Base-by-base conservation (phyloP, 2,888 invertebrate species). In the Xanthorhoe spadicearia region DNA sequence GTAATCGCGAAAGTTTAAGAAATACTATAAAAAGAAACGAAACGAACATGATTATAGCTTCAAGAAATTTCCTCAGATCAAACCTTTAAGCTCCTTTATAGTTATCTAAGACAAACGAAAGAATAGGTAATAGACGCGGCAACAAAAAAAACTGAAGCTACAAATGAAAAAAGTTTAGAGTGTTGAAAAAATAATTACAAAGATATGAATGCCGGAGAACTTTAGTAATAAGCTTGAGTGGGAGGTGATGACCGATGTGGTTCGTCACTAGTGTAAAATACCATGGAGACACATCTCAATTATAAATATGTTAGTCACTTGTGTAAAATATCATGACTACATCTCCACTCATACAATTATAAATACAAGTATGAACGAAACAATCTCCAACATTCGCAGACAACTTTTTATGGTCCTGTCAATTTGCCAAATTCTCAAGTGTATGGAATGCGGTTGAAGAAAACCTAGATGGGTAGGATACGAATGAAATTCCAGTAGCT, bases 351-450 rank as follows among this genome's bases (percentile, higher is more conserved):
- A 67, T 43, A 49, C 35, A 59, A 67, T 54, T 62, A 63, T 62
- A 54, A 58, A 62, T 63, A 62, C 43, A 51, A 43, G 50, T 23
- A 53, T 62, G 55, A 60, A 59, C 10, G 38, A 35, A 49, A 63
- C 46, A 55, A 46, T 59, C 19, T 23, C 51, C 51, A 62, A 46
- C 61, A 63, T 63, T 64, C 64, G 58, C 61, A 68, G 68, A 68
- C 68, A 64, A 50, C 53, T 68, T 68, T 68, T 68, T 64, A 68
- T 68, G 64, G 56, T 38, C 53, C 61, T 64, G 68, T 46, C 64
- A 68, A 58, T 58, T 64, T 64, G 64, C 68, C 68, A 68, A 68
- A 60, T 55, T 48, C 32, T 32, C 23, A 51, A 13, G 51, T 52
- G 49, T 48, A 17, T 17, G 58, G 49, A 54, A 59, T 54, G 38